A percentile compares a stretch with the other conserved stretches of the same genome.
These are phyloP conservation scores for Periparus ater DNA, from an alignment of 2,797 vertebrate genomes.

Conservation along the genomic window DNA sequence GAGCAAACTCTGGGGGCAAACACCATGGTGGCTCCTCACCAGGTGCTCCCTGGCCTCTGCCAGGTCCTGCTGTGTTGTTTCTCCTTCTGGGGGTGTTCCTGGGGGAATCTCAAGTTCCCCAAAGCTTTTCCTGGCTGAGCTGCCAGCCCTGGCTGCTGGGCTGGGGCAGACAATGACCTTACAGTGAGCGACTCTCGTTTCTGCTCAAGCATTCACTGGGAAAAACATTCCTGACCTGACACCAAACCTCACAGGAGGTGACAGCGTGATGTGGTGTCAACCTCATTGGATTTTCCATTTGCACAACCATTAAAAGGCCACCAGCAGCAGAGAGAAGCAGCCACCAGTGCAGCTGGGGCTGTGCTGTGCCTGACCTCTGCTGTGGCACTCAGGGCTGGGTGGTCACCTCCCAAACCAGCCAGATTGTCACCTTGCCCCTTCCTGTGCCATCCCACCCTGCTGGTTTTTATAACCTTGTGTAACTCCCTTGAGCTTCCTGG, in stretches of 20 bases:
- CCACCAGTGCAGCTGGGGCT: neutral
- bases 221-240: neutral
- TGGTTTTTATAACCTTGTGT: neutral
- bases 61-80: neutral
- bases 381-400: neutral
- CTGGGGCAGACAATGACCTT: fast-evolving
- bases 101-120: fast-evolving
- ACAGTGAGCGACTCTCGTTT: fast-evolving
- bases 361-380: neutral
- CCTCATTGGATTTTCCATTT: neutral
- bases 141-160: neutral
- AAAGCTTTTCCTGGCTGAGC: neutral
- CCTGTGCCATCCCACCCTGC: neutral
- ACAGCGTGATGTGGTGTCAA: neutral
- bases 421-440: neutral
- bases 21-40: fast-evolving
- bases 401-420: neutral
- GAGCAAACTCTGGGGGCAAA: neutral
- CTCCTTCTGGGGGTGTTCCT: neutral
- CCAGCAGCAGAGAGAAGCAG: neutral
- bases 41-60: neutral
- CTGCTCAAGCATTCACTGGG: neutral
- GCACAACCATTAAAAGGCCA: neutral
- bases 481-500: neutral
- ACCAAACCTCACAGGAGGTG: neutral